Base-by-base conservation (phyloP, 2,797 vertebrate species). In the Carcharodon carcharias region DNA sequence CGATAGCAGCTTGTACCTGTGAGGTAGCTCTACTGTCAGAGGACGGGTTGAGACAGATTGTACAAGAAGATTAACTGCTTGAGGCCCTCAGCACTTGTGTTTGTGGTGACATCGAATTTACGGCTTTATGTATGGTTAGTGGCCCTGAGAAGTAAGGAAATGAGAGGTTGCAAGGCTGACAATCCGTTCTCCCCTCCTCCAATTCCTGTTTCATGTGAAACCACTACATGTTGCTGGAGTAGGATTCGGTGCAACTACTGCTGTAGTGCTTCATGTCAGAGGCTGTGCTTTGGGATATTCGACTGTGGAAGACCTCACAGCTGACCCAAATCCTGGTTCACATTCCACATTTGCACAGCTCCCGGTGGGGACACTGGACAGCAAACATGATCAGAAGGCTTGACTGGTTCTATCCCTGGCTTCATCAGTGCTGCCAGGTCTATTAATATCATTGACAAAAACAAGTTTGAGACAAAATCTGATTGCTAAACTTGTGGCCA, bases 1-100 rank as follows among this genome's bases (percentile, higher is more conserved):
- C 12, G 4, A 35, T 18, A 58, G 94, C 94, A 95, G 94, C 94
- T 95, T 95, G 94, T 73, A 95, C 50, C 94, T 95, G 26, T 71
- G 50, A 28, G 93, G 69, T 77, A 95, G 50, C 31, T 77, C 54
- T 54, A 5, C 28, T 35, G 50, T 95, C 65, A 95, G 69, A 73
- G 69, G 69, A 95, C 58, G 50, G 69, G 28, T 31, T 35, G 50
- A 23, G 14, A 71, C 69, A 56, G 40, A 95, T 77, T 73, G 71
- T 73, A 31, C 54, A 14, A 54, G 69, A 35, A 95, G 94, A 77
- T 95, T 95, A 95, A 4, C 71, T 95, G 67, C 94, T 95, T 73
- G 67, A 71, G 67, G 94, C 94, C 71, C 69, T 35, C 28, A 56
- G 40, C 40, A 50, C 50, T 95, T 77, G 31, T 45, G 0, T 58